Evolutionary conservation across 1,140 invertebrate genomes (phyloP), one percentile per base, ranked within the genome.

Genomic region (Cotesia vestalis): DNA sequence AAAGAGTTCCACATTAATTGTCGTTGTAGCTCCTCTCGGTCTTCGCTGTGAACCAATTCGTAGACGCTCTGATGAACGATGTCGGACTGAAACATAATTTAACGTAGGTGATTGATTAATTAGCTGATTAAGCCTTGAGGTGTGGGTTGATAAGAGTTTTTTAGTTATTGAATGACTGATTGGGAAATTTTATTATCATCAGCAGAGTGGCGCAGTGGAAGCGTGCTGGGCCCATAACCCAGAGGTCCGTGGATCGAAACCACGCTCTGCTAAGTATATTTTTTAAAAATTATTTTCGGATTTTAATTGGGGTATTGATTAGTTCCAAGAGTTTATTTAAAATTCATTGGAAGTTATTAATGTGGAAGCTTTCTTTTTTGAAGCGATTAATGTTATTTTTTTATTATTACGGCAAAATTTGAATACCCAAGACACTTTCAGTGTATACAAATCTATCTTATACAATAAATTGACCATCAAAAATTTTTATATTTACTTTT

Each of bases 51-150:
- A 52, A 99, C 98, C 82, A 99, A 88, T 85, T 99, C 98, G 90
- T 98, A 98, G 20, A 99, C 96, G 74, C 96, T 97, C 86, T 99
- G 98, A 86, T 99, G 98, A 57, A 99, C 96, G 76, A 99, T 98
- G 87, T 99, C 98, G 71, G 97, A 99, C 97, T 99, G 90, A 53
- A 91, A 90, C 55, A 73, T 77, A 73, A 75, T 72, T 61, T 73
- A 73, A 27, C 60, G 61, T 9, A 12, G 51, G 62, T 9, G 1
- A 9, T 63, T 69, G 64, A 52, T 46, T 68, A 38, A 38, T 27
- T 66, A 12, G n/a, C 36, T 71, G 9, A 51, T 6, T 59, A 27
- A 27, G 27, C 1, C 27, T 27, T 27, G 27, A 27, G 27, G 40
- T 46, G n/a, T 60, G 34, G 3, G 4, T 5, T 5, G n/a, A 57